These are phyloP conservation scores for Rhea pennata DNA, from an alignment of 2,113 vertebrate genomes.

Conservation along the genomic window DNA sequence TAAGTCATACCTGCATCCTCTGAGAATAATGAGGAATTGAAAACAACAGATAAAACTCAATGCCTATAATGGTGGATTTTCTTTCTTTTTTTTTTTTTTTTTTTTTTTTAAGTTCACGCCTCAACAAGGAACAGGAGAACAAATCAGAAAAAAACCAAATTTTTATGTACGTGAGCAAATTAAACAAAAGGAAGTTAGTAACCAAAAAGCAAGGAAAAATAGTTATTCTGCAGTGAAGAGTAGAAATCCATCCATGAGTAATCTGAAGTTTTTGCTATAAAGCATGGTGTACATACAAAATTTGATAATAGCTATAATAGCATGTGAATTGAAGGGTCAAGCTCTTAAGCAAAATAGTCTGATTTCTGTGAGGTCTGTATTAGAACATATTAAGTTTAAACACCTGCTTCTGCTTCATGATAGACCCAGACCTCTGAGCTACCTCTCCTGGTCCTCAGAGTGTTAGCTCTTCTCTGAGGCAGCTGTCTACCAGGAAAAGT, in stretches of 20 bases:
- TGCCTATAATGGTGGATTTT: not conserved
- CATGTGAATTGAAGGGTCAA: not conserved
- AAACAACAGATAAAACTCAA: not conserved
- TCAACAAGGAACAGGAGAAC: not conserved
- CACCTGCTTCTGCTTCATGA: not conserved
- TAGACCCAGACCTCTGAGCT: not conserved
- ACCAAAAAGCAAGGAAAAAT: not conserved
- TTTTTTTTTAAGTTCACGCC: not conserved
- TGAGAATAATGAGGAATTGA: not conserved
- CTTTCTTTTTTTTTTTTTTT: too few relatives aligned
- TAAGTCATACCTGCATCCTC: not conserved
- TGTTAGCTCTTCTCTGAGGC: not conserved
- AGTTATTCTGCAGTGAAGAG: not conserved
- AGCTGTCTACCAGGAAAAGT: not conserved
- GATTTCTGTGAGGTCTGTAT: not conserved
- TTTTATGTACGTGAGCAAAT: not conserved
- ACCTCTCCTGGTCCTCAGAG: not conserved
- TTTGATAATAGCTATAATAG: not conserved
- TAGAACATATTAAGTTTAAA: not conserved
- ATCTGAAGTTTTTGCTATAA: not conserved
- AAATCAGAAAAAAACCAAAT: not conserved
- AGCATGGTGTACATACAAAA: not conserved
- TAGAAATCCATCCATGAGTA: not conserved
- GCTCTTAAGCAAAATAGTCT: not conserved
- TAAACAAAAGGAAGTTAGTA: not conserved